A percentile compares a stretch with the other conserved stretches of the same genome.
phyloP scores from a whole-genome alignment of 2,113 vertebrate genomes.

The Brevimyrus niger region DNA sequence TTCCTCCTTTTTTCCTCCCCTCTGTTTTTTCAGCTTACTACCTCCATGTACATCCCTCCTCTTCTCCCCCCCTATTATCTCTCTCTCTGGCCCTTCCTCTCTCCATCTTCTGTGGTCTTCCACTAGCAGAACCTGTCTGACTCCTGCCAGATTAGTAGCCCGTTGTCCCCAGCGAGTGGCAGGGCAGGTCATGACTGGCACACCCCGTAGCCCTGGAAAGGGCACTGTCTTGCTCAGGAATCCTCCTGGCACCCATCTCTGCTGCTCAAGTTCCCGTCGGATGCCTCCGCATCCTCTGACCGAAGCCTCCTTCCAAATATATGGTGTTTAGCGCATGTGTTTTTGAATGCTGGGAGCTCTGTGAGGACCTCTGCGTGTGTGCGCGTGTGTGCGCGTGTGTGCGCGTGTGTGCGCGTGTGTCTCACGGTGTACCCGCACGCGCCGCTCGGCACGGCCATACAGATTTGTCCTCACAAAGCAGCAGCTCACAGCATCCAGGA shows the following conservation, averaged over 20 bases:
- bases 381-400: neutral
- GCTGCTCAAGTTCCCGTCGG: neutral
- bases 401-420: neutral
- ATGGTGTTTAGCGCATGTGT: conserved; percentile 24
- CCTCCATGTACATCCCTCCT: neutral
- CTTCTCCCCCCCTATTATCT: neutral
- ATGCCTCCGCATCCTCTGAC: neutral
- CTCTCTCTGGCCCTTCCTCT: neutral
- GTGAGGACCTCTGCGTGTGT: neutral
- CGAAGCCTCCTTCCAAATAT: conserved; percentile 19
- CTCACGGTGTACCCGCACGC: neutral
- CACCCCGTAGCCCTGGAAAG: neutral
- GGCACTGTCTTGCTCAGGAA: neutral
- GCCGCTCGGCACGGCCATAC: neutral
- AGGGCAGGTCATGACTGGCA: conserved; percentile 20
- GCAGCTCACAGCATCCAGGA: neutral
- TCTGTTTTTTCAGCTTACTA: neutral
- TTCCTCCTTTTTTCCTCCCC: neutral
- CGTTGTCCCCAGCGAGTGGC: conserved; percentile 20
- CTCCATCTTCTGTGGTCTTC: neutral
- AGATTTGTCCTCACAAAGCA: conserved; percentile 6
- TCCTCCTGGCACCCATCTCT: neutral
- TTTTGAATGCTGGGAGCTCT: neutral
- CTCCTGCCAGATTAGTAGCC: conserved; percentile 18
- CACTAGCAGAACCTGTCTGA: conserved; percentile 44